Conservation (phyloP, 1,140 invertebrate species). For the Brachionus koreanus region DNA sequence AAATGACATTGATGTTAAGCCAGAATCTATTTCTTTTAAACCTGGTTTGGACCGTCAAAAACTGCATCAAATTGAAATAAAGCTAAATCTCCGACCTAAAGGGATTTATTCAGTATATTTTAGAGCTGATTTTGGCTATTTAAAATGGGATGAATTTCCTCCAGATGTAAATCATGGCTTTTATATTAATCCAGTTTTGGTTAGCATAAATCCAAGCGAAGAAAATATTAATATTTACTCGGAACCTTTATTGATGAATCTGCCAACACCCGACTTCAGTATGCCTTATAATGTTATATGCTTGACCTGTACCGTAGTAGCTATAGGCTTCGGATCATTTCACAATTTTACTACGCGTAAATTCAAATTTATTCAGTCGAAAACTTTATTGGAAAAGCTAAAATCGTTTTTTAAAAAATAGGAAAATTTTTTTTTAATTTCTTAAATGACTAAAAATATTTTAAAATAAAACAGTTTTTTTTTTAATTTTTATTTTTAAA, state of each 20-base stretch:
- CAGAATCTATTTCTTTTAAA: slow-evolving; percentile 65
- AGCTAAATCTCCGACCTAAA: slow-evolving; percentile 72
- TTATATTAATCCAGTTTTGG: slow-evolving; percentile 71
- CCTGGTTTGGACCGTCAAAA: slow-evolving; percentile 77
- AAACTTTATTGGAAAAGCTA: slow-evolving; percentile 3
- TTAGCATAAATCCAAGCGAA: not conserved
- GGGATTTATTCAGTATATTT: slow-evolving; percentile 76
- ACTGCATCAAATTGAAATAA: slow-evolving; percentile 83
- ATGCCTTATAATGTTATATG: slow-evolving; percentile 99
- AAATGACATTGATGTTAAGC: slow-evolving; percentile 62
- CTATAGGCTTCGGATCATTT: slow-evolving; percentile 90
- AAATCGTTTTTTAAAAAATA: not conserved
- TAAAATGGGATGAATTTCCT: slow-evolving; percentile 97
- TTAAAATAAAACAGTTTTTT: not conserved
- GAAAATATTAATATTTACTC: slow-evolving; percentile 67
- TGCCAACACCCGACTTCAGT: slow-evolving; percentile 98
- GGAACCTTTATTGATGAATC: slow-evolving; percentile 61
- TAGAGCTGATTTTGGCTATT: slow-evolving; percentile 85
- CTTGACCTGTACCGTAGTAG: slow-evolving; percentile 90
- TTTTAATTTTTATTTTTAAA: not conserved
- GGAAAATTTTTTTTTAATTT: not conserved
- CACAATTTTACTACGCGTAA: slow-evolving; percentile 93
- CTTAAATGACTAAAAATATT: not conserved
- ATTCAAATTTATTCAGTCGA: slow-evolving; percentile 46
- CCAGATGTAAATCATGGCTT: slow-evolving; percentile 98